These are phyloP conservation scores for Pica pica DNA, from an alignment of 2,113 vertebrate species.

Conservation along the genomic window DNA sequence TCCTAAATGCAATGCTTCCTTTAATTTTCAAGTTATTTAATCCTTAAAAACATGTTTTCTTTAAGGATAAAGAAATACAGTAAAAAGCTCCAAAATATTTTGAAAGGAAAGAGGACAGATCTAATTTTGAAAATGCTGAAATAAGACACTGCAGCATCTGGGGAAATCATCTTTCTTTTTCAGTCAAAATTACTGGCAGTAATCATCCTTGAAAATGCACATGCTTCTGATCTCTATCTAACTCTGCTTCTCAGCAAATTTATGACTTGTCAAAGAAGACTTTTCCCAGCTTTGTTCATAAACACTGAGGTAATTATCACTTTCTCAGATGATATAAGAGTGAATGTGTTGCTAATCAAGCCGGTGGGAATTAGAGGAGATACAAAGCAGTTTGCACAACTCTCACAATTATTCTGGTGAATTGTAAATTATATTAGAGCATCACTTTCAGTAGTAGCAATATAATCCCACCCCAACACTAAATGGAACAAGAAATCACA, in stretches of 20 bases:
- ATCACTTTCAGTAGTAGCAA: not conserved
- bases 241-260: constrained; percentile 35
- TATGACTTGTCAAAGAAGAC: not conserved
- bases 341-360: not conserved
- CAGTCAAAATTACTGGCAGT: constrained; percentile 32
- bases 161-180: constrained; percentile 44
- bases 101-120: not conserved
- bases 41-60: not conserved
- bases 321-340: not conserved
- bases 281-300: constrained; percentile 9
- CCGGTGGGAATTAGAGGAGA: not conserved
- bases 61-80: not conserved
- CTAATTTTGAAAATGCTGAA: constrained; percentile 41
- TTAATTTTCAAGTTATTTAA: not conserved
- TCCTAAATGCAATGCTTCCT: not conserved
- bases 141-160: constrained; percentile 20
- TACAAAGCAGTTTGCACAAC: not conserved
- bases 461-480: not conserved
- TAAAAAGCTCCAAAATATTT: not conserved
- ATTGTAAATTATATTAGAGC: not conserved
- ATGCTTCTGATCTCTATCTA: constrained; percentile 2
- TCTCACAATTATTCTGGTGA: not conserved
- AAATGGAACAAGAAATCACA: not conserved
- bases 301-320: not conserved
- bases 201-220: constrained; percentile 41